phyloP scores from a whole-genome alignment of 30 jellyfish, hydroid and myxozoan species.

The Haliclystus octoradiatus region DNA sequence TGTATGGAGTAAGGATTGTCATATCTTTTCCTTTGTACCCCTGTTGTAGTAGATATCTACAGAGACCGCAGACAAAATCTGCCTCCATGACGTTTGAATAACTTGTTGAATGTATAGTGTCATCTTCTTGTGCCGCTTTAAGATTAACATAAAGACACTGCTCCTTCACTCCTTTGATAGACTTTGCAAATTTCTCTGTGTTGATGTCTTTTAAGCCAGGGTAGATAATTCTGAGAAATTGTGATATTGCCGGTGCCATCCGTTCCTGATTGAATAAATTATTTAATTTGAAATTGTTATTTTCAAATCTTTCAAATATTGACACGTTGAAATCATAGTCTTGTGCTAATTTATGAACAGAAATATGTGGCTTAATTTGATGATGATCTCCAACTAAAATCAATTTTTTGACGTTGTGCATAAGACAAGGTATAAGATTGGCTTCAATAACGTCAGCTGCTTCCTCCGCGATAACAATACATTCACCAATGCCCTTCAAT shows the following conservation, averaged over 20 bases:
- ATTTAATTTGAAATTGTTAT: slow-evolving; percentile 62
- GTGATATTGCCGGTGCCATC: slow-evolving; percentile 77
- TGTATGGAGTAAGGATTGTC: slow-evolving; percentile 61
- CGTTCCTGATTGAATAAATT: slow-evolving; percentile 62
- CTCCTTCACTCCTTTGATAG: slow-evolving; percentile 38
- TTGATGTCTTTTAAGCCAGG: slow-evolving; percentile 60
- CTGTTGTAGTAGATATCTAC: slow-evolving; percentile 64
- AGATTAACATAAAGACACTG: neutral
- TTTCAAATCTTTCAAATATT: neutral
- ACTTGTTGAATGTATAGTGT: neutral
- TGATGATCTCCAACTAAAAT: slow-evolving; percentile 91
- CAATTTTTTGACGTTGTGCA: slow-evolving; percentile 51
- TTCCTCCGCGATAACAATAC: slow-evolving; percentile 64
- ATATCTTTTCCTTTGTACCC: slow-evolving; percentile 59
- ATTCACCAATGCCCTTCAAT: slow-evolving; percentile 44
- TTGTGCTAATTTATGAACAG: slow-evolving; percentile 46
- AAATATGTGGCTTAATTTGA: slow-evolving; percentile 69
- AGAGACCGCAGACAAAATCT: slow-evolving; percentile 41
- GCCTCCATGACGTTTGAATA: slow-evolving; percentile 48
- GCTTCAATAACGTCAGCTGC: slow-evolving; percentile 98
- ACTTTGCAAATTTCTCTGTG: slow-evolving; percentile 27
- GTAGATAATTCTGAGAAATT: slow-evolving; percentile 40
- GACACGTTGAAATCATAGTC: slow-evolving; percentile 8
- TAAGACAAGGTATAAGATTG: slow-evolving; percentile 50
- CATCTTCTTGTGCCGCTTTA: neutral